Percentiles rank a stretch among this genome's conserved stretches.
These are phyloP conservation scores for Latrodectus geometricus DNA, from an alignment of 1,140 invertebrate species.

Conservation along the genomic window DNA sequence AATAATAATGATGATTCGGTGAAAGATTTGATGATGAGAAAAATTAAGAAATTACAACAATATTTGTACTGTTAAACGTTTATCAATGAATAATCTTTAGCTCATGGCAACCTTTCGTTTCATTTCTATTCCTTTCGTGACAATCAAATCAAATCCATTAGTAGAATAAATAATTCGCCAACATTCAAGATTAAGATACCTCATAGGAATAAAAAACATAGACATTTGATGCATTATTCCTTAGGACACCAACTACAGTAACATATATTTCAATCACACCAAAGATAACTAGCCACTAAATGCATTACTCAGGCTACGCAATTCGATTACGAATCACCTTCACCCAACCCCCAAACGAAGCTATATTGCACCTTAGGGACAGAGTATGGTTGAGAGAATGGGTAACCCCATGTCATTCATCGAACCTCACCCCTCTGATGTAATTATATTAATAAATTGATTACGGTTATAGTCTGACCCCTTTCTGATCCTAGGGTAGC, in stretches of 20 bases:
- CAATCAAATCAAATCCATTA: not conserved
- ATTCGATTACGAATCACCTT: not conserved
- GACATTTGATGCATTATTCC: not conserved
- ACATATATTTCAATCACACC: not conserved
- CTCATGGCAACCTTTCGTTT: too few relatives aligned
- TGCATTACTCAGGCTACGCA: conserved; percentile 1
- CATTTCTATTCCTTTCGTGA: too few relatives aligned
- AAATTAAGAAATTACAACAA: too few relatives aligned
- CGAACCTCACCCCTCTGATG: not conserved
- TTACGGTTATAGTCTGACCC: conserved; percentile 9
- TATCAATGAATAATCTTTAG: too few relatives aligned
- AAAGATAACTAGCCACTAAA: not conserved
- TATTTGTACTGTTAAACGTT: too few relatives aligned
- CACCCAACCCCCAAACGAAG: not conserved
- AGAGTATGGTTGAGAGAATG: not conserved
- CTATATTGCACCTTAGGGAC: conserved; percentile 10
- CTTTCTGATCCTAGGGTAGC: too few relatives aligned
- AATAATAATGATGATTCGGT: too few relatives aligned
- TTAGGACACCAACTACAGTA: not conserved
- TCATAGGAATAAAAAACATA: not conserved
- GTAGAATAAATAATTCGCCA: not conserved
- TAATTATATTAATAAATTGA: conserved; percentile 27
- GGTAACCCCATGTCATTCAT: not conserved
- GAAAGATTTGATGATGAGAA: too few relatives aligned
- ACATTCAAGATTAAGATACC: not conserved